Evolutionary conservation across 2,888 invertebrate genomes (phyloP).

Genomic region (Stramonita haemastoma): DNA sequence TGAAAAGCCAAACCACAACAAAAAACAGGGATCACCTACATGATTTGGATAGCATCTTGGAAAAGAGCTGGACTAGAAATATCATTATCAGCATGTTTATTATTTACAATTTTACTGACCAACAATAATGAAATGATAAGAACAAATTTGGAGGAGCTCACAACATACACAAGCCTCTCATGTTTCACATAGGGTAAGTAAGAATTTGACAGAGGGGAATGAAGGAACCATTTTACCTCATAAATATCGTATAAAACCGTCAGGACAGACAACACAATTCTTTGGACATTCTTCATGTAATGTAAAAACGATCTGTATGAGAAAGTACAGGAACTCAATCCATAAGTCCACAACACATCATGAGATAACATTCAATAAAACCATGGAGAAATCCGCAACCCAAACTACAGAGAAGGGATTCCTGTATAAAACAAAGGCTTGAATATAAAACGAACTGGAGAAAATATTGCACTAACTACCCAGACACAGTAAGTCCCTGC

Average conservation of each 20-base stretch:
- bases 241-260: background rate
- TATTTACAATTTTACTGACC: background rate
- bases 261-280: background rate
- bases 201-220: background rate
- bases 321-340: background rate
- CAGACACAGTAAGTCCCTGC: background rate
- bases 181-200: background rate
- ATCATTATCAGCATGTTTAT: background rate
- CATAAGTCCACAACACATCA: background rate
- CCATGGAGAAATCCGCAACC: background rate
- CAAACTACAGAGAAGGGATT: no score
- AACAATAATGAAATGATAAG: background rate
- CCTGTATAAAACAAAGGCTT: background rate
- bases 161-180: background rate
- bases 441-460: background rate
- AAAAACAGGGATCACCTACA: background rate
- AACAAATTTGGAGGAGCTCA: no score
- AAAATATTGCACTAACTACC: constrained; percentile 24
- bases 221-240: background rate
- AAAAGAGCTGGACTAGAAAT: background rate
- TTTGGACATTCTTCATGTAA: background rate
- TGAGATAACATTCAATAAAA: constrained; percentile 12
- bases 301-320: background rate
- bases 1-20: background rate
- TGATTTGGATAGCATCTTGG: background rate